Percentiles rank a stretch among this genome's conserved stretches.
These are phyloP conservation scores for Phalacrocorax carbo DNA, from an alignment of 2,113 vertebrate species.

Conservation along the genomic window DNA sequence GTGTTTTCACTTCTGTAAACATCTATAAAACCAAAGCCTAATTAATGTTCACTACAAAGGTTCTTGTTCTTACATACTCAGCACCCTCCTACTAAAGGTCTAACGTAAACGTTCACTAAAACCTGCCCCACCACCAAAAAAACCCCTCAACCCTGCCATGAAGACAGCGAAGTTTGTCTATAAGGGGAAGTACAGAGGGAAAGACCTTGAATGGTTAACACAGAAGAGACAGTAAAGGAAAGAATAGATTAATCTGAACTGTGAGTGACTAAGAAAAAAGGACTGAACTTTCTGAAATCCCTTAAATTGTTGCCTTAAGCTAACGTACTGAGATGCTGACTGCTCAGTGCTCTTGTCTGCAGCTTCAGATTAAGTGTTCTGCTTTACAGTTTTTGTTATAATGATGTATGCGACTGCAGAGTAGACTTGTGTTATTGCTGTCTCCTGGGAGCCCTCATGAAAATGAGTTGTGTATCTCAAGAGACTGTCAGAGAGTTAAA, in stretches of 20 bases:
- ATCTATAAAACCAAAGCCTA: not conserved
- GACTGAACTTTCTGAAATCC: not conserved
- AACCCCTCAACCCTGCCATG: not conserved
- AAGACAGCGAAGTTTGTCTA: not conserved
- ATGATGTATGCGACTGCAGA: not conserved
- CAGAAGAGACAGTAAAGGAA: not conserved
- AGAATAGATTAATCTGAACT: not conserved
- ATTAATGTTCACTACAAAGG: not conserved
- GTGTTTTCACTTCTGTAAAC: not conserved
- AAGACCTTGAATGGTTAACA: not conserved
- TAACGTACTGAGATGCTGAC: not conserved
- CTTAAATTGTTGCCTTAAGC: not conserved
- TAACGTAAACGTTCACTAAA: not conserved
- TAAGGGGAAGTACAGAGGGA: not conserved
- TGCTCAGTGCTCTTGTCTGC: not conserved
- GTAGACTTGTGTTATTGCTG: not conserved
- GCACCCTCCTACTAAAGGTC: not conserved
- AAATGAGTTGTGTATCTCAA: not conserved
- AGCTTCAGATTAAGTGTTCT: not conserved
- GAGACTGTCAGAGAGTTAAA: constrained; percentile 5
- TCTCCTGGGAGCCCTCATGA: not conserved
- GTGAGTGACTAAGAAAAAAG: not conserved
- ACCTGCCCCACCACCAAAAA: not conserved
- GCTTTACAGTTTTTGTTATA: not conserved
- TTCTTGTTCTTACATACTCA: not conserved